Base-by-base conservation (phyloP, 2,888 invertebrate species). In the Lochmaea capreae region DNA sequence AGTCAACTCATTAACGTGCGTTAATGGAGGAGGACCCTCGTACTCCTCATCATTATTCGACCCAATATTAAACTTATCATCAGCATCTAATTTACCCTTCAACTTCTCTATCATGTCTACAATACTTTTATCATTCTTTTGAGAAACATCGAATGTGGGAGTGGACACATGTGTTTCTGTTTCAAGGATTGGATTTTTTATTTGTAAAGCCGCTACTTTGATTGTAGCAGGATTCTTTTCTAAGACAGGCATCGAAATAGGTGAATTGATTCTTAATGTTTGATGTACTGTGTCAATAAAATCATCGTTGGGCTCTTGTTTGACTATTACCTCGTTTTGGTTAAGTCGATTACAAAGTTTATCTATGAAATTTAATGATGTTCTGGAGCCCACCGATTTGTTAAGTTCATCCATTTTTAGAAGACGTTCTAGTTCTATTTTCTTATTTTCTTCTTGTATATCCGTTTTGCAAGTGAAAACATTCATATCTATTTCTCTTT, bases 321-420 rank as follows among this genome's bases (percentile, higher is more conserved):
- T 82, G 2, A 82, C 65, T 18, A 54, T 71, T 8, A 81, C 65
- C 4, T 76, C 67, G 33, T 81, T 81, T 46, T 77, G 79, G 43
- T 76, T 80, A 61, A 84, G 72, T 54, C 84, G 77, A 66, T 78
- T 80, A 61, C 84, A 84, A 12, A 85, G 77, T 71, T 83, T 81
- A 46, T 85, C 84, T 10, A 84, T 79, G 69, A 85, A 85, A 73
- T 84, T 83, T 42, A 84, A 76, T 2, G 83, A 82, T 2, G 81
- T 78, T 62, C 87, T 81, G 18, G 80, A 81, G 58, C 83, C 83
- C 18, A 86, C 80, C 3, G 81, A 81, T 77, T 84, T 82, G 72
- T 83, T 85, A 8, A 90, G 85, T 77, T 89, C 89, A 58, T 89
- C 87, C 89, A 90, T 90, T 74, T 86, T 88, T 70, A 87, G 86